phyloP scores from a whole-genome alignment of 2,797 vertebrate species.

The Mormyrus hasselquistii region DNA sequence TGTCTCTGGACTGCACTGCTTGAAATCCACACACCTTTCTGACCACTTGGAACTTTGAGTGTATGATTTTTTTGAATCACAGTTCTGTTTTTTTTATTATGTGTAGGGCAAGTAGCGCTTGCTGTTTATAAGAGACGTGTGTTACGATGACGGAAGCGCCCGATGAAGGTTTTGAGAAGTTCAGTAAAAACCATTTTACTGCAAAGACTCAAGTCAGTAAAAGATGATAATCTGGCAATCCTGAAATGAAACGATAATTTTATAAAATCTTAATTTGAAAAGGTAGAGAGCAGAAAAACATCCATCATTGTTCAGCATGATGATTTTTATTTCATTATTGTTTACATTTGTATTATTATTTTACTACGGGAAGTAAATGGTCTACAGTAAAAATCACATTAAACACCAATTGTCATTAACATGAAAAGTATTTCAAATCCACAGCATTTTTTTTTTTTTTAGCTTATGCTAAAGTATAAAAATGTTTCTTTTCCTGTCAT shows the following conservation, averaged over 20 bases:
- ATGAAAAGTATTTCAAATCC: background rate
- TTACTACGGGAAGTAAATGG: background rate
- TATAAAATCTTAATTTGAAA: background rate
- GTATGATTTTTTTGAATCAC: background rate
- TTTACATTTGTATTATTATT: background rate
- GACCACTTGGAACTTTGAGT: background rate
- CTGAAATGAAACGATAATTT: background rate
- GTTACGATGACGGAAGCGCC: background rate
- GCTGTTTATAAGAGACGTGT: background rate
- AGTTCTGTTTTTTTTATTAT: background rate
- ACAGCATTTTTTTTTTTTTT: background rate
- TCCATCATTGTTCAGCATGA: background rate
- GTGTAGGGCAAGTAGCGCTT: background rate
- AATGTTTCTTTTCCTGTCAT: background rate
- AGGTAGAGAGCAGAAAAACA: background rate
- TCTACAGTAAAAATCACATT: background rate
- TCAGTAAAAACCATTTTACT: background rate
- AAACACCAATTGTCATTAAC: background rate
- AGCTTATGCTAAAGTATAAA: background rate
- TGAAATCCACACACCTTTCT: background rate
- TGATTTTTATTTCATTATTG: background rate
- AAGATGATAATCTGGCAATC: background rate
- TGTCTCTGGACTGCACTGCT: background rate
- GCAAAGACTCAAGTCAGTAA: background rate
- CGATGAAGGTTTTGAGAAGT: background rate